Conservation (phyloP, 2,797 vertebrate species). For the Sebastes minor region DNA sequence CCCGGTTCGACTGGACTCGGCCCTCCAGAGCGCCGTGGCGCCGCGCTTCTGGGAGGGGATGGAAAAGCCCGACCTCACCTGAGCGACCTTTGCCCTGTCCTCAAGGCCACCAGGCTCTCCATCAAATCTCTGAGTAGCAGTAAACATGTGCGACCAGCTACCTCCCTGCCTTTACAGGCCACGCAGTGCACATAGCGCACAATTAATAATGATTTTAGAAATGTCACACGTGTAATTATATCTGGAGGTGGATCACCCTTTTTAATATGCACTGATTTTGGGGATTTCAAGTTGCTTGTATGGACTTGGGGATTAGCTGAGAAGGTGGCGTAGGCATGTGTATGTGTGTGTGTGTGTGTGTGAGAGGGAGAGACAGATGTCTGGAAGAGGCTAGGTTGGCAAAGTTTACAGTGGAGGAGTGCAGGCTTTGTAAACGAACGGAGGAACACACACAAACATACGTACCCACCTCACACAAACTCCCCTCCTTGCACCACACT, state of each 20-base stretch:
- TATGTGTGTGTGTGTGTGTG: neutral
- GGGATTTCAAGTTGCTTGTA: conserved; percentile 41
- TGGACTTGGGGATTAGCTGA: conserved; percentile 36
- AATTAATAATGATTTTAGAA: conserved; percentile 33
- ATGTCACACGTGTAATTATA: conserved; percentile 32
- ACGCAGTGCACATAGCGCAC: conserved; percentile 4
- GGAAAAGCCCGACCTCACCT: conserved; percentile 55
- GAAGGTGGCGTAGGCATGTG: conserved; percentile 13
- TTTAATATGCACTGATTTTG: conserved; percentile 38
- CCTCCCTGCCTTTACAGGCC: conserved; percentile 34
- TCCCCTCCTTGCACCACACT: conserved; percentile 13
- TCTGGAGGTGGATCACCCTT: conserved; percentile 11
- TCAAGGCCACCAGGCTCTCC: conserved; percentile 11
- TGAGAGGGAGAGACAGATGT: conserved; percentile 57
- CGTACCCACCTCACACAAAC: conserved; percentile 49
- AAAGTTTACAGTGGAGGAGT: conserved; percentile 58
- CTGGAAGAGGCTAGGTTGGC: conserved; percentile 50
- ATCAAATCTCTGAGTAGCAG: conserved; percentile 4
- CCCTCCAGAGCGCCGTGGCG: conserved; percentile 25
- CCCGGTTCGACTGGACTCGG: conserved; percentile 3
- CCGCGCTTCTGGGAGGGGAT: conserved; percentile 9
- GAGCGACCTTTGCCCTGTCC: conserved; percentile 23
- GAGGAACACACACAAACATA: conserved; percentile 67
- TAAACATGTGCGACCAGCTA: conserved; percentile 17
- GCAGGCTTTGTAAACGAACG: conserved; percentile 61